Percentiles rank a stretch among this genome's conserved stretches.
These are phyloP conservation scores for Limanda limanda DNA, from an alignment of 2,113 vertebrate species.

Conservation along the genomic window DNA sequence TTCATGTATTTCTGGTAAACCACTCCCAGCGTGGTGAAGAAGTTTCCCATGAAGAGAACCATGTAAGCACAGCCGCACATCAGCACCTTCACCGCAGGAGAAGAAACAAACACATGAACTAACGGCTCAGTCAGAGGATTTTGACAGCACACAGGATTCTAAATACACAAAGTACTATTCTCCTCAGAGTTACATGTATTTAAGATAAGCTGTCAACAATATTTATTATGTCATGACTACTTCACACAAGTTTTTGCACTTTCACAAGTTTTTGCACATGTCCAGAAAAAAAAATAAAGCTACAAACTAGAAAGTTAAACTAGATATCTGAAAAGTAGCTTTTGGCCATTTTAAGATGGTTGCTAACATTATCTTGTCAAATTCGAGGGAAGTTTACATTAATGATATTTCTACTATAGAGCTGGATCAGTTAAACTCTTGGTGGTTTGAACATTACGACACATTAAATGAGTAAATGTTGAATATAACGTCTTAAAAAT, in stretches of 20 bases:
- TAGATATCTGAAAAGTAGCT: neutral
- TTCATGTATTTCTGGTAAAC: conserved; percentile 95
- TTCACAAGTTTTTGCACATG: no score
- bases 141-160: no score
- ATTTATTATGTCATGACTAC: no score
- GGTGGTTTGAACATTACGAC: neutral
- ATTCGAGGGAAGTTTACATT: no score
- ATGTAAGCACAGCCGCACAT: conserved; percentile 94
- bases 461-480: neutral
- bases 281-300: neutral
- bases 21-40: conserved; percentile 93
- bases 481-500: neutral
- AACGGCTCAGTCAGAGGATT: neutral
- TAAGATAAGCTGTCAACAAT: no score
- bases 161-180: no score
- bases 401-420: neutral
- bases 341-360: no score
- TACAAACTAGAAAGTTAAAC: neutral
- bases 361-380: no score
- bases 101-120: neutral
- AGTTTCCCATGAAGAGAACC: conserved; percentile 93
- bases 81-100: conserved; percentile 82
- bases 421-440: neutral
- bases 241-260: no score
- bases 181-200: no score